Percentiles rank a stretch among this genome's conserved stretches.
phyloP scores from a whole-genome alignment of 2,888 invertebrate species.

The Amblyteles armatorius region DNA sequence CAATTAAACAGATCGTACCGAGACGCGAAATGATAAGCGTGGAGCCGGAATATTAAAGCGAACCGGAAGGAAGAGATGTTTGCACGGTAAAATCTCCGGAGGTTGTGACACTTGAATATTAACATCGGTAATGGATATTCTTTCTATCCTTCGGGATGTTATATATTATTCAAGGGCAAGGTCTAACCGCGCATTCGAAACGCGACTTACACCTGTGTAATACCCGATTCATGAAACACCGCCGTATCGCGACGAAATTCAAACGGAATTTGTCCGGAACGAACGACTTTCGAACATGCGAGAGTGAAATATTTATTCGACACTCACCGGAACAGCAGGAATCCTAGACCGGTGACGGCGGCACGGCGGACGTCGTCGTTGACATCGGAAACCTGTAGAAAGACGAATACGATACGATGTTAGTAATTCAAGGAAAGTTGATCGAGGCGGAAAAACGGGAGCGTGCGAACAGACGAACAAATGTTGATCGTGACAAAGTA shows the following conservation, averaged over 20 bases:
- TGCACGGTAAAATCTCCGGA: neutral
- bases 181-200: neutral
- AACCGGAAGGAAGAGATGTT: neutral
- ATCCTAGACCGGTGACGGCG: constrained; percentile 99
- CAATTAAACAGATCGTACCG: constrained; percentile 36
- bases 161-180: neutral
- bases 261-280: neutral
- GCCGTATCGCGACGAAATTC: neutral
- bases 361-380: constrained; percentile 99
- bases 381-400: constrained; percentile 93
- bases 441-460: too few relatives aligned
- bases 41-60: too few relatives aligned
- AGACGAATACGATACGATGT: constrained; percentile 50
- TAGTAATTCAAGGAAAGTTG: neutral
- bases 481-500: too few relatives aligned
- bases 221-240: neutral
- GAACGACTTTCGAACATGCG: neutral
- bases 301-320: constrained; percentile 4
- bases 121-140: neutral
- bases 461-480: neutral
- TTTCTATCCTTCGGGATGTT: neutral
- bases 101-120: constrained; percentile 6
- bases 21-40: constrained; percentile 15
- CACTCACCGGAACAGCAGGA: constrained; percentile 94
- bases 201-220: neutral